Evolutionary conservation across 2,113 vertebrate species (phyloP), one percentile per base, ranked within the genome.

Genomic region (Sapajus apella): DNA sequence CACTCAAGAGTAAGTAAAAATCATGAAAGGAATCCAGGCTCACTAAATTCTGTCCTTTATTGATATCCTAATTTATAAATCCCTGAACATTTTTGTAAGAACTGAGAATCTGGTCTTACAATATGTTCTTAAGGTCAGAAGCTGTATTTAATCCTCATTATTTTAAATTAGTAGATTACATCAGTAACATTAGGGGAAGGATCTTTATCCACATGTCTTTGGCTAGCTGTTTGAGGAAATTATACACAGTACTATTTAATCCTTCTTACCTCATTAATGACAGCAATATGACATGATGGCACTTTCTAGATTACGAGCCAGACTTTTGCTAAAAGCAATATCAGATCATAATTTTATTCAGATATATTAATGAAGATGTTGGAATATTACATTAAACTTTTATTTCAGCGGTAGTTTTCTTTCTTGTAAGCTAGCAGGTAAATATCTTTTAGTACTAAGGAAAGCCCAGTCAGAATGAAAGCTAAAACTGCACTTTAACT

Each of bases 311-410:
- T 56, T 32, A 30, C 66, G 45, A 82, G 40, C 7, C 7, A 82
- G 9, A 72, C 8, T 68, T 94, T 32, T 30, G 11, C 20, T 85
- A 70, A 91, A 95, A 81, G 55, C 55, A 81, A 8, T 84, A 95
- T 13, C 21, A 93, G 56, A 96, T 17, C 18, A 56, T 1, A 55
- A 76, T 21, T 88, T 37, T 45, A 88, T 40, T 95, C 80, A 97
- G 68, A 85, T 83, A 91, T 43, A 61, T 90, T 72, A 95, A 97
- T 89, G 91, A 86, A 35, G 58, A 82, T 35, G 30, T 94, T 93
- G 97, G 7, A 16, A 40, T 64, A 80, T 79, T 87, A 97, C 37
- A 70, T 32, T 66, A 94, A 89, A 47, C 45, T 95, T 90, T 83
- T 90, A 95, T 81, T 86, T 94, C 76, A 90, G 43, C 8, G 1